Evolutionary conservation across 2,113 vertebrate species (phyloP).

Genomic region (Rynchops niger): DNA sequence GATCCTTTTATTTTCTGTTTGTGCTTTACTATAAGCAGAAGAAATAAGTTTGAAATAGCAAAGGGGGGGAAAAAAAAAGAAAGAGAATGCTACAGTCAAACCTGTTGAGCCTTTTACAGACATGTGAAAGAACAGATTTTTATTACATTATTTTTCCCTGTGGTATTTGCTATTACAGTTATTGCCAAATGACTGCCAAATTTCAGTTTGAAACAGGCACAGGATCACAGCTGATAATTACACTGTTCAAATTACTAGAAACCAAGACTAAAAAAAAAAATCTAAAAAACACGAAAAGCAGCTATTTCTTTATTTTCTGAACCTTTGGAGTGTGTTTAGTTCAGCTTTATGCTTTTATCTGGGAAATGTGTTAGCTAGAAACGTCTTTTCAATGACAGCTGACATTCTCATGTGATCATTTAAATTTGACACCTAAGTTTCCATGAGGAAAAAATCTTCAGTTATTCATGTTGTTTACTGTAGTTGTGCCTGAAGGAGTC

Average conservation of each 20-base stretch:
- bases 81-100: background rate
- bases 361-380: background rate
- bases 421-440: background rate
- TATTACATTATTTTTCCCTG: background rate
- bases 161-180: background rate
- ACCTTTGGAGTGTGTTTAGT: background rate
- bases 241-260: background rate
- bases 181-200: background rate
- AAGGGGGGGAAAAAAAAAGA: background rate
- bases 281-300: background rate
- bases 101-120: background rate
- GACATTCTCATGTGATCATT: background rate
- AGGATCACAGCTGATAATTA: background rate
- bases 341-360: background rate
- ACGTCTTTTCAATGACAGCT: background rate
- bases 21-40: background rate
- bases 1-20: background rate
- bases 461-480: background rate
- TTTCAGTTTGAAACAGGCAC: background rate
- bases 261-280: background rate
- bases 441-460: background rate
- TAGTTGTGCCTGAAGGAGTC: background rate
- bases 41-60: background rate
- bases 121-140: background rate
- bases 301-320: background rate